phyloP scores from a whole-genome alignment of 2,113 vertebrate genomes.

The Leucosticte australis region DNA sequence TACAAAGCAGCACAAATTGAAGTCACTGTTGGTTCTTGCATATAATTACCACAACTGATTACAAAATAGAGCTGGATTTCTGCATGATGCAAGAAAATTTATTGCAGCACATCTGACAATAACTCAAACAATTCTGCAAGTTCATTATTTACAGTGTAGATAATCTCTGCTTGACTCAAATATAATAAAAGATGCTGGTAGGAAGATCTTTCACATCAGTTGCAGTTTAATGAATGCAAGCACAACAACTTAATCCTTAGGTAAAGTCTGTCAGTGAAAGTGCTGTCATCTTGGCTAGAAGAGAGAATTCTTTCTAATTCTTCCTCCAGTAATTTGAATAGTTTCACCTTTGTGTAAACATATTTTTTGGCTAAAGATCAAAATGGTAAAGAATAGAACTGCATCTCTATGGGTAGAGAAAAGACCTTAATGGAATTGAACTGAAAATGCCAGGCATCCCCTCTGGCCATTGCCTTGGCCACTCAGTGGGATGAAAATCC shows the following conservation, averaged over 20 bases:
- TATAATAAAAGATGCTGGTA: neutral
- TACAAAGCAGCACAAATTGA: neutral
- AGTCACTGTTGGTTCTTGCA: neutral
- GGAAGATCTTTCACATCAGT: neutral
- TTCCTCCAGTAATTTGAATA: neutral
- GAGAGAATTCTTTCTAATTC: neutral
- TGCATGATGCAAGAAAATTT: slow-evolving; percentile 28
- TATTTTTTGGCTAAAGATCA: neutral
- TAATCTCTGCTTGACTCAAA: slow-evolving; percentile 18
- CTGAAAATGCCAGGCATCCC: neutral
- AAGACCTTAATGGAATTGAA: neutral
- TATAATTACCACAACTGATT: slow-evolving; percentile 7
- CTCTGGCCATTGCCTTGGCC: neutral
- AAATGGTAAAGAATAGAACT: neutral
- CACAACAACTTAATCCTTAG: neutral
- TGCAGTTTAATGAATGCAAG: neutral
- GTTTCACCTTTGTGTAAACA: neutral
- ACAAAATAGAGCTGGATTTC: slow-evolving; percentile 39
- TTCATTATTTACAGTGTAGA: slow-evolving; percentile 3
- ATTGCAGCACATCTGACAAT: slow-evolving; percentile 17
- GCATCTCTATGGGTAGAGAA: neutral
- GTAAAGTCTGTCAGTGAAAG: neutral
- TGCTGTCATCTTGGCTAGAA: neutral
- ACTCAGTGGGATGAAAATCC: neutral
- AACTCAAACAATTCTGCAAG: neutral